Evolutionary conservation across 2,797 vertebrate genomes (phyloP).

Genomic region (Carcharodon carcharias): DNA sequence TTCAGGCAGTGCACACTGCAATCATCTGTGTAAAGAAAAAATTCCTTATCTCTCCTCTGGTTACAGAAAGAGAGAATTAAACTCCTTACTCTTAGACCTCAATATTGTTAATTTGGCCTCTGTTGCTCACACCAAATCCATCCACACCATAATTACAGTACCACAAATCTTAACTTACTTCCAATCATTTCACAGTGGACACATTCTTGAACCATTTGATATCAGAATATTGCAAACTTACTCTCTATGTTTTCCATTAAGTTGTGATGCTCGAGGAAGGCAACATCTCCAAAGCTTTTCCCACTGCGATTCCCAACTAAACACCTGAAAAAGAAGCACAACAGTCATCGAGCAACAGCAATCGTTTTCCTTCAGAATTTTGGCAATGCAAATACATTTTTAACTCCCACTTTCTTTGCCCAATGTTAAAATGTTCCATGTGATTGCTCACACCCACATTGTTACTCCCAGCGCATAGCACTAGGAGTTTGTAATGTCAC

Average conservation of each 20-base stretch:
- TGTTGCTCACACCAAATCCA: background rate
- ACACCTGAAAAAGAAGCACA: conserved; percentile 57
- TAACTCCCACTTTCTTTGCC: background rate
- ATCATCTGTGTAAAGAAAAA: too few relatives aligned
- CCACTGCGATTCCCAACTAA: conserved; percentile 75
- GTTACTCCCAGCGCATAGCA: background rate
- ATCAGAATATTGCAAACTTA: conserved; percentile 48
- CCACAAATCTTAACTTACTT: background rate
- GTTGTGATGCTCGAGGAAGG: conserved; percentile 79
- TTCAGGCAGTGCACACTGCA: too few relatives aligned
- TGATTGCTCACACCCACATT: background rate
- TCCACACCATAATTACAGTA: background rate
- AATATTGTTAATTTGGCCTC: background rate
- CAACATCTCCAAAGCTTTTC: conserved; percentile 80
- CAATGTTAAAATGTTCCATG: background rate
- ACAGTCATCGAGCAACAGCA: background rate
- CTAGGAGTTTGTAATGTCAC: background rate
- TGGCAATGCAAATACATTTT: background rate
- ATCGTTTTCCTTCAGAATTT: background rate
- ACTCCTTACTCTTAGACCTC: background rate
- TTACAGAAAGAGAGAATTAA: background rate
- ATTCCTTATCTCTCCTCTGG: background rate
- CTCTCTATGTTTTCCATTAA: conserved; percentile 72
- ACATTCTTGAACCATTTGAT: background rate
- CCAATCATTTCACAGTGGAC: background rate